phyloP scores from a whole-genome alignment of 2,113 vertebrate genomes.

The Fulica atra region DNA sequence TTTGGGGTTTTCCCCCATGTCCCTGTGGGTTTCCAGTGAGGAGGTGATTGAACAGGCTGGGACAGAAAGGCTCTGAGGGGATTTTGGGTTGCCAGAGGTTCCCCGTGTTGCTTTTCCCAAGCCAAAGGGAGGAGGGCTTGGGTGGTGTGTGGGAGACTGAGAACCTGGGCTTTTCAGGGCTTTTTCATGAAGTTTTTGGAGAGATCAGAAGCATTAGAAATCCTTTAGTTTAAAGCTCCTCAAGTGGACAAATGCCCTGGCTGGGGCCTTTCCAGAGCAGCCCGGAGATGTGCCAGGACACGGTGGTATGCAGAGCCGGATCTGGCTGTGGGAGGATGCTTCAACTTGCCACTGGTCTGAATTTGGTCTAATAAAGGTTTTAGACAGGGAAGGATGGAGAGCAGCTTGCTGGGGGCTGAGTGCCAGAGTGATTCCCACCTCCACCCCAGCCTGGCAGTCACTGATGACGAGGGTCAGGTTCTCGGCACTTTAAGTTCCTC shows the following conservation, averaged over 20 bases:
- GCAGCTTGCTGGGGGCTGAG: background rate
- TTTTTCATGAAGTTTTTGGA: background rate
- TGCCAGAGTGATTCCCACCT: background rate
- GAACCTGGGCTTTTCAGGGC: background rate
- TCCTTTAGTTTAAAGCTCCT: background rate
- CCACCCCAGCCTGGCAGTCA: rapidly evolving
- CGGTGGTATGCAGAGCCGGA: rapidly evolving
- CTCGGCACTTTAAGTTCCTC: rapidly evolving
- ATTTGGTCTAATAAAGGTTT: background rate
- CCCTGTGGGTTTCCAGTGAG: background rate
- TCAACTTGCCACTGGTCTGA: too few species aligned
- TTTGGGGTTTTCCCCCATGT: background rate
- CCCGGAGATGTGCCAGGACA: background rate
- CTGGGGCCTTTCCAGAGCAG: background rate
- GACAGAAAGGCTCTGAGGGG: background rate
- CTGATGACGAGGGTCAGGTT: background rate
- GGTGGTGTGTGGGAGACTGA: background rate
- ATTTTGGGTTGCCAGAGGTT: background rate
- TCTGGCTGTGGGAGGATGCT: background rate
- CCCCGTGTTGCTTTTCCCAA: background rate
- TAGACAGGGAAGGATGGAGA: background rate
- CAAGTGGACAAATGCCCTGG: background rate
- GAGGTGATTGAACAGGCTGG: background rate
- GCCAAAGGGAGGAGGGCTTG: rapidly evolving
- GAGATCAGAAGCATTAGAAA: background rate